These are phyloP conservation scores for Brassicogethes aeneus DNA, from an alignment of 2,888 invertebrate species.

Conservation along the genomic window DNA sequence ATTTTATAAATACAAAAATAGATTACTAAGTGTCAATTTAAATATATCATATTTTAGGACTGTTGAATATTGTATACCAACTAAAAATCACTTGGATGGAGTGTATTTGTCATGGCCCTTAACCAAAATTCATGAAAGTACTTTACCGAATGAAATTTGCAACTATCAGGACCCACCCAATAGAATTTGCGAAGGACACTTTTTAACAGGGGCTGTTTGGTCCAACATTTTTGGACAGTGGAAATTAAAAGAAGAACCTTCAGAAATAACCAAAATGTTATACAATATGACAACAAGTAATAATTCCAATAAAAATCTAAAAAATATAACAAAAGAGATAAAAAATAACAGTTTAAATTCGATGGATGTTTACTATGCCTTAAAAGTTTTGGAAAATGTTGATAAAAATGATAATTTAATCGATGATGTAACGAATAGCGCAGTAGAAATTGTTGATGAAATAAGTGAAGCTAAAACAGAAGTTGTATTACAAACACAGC, in stretches of 20 bases:
- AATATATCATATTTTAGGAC: constrained; percentile 20
- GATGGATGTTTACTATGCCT: constrained; percentile 30
- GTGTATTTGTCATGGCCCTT: constrained; percentile 39
- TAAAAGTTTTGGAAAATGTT: constrained; percentile 21
- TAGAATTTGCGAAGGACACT: constrained; percentile 50
- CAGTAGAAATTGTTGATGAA: constrained; percentile 47
- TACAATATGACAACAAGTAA: constrained; percentile 15
- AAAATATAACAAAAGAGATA: constrained; percentile 21
- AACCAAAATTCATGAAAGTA: constrained; percentile 44
- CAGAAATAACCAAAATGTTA: constrained; percentile 19
- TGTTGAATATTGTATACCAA: constrained; percentile 30
- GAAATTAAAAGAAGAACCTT: constrained; percentile 10
- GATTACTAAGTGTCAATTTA: constrained; percentile 3
- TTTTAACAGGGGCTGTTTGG: constrained; percentile 51
- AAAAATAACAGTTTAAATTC: constrained; percentile 21
- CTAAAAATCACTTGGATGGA: constrained; percentile 6
- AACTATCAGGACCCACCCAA: constrained; percentile 49
- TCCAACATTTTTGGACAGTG: constrained; percentile 33
- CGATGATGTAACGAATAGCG: constrained; percentile 13
- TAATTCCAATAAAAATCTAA: constrained; percentile 15
- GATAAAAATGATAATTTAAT: neutral
- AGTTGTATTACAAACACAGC: constrained; percentile 40
- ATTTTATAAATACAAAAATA: constrained; percentile 9
- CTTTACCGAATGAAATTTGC: constrained; percentile 49
- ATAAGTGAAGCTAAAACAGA: constrained; percentile 20